A percentile compares a stretch with the other conserved stretches of the same genome.
Conservation (phyloP, 2,113 vertebrate genomes). For the Nerophis lumbriciformis region DNA sequence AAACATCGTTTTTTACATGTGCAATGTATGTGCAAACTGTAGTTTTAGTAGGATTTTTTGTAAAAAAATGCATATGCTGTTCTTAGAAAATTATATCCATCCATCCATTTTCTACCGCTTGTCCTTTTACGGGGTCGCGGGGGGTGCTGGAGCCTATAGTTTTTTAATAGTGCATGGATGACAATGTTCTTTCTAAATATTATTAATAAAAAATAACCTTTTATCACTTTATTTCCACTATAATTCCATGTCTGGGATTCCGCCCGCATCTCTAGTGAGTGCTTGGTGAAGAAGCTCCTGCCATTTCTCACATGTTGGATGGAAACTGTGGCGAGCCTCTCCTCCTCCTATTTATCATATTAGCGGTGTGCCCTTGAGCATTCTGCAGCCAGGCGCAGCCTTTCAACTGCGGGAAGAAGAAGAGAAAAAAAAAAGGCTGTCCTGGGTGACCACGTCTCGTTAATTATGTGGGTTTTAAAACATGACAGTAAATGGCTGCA, state of each 20-base stretch:
- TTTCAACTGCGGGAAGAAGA: conserved; percentile 47
- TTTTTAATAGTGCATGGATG: no score
- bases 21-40: no score
- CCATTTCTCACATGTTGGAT: conserved; percentile 21
- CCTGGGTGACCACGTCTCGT: conserved; percentile 28
- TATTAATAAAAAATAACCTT: background rate
- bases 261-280: conserved; percentile 21
- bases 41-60: no score
- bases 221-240: conserved; percentile 33
- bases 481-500: conserved; percentile 47
- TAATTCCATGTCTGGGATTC: conserved; percentile 55
- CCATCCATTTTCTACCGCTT: no score
- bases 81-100: no score
- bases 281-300: conserved; percentile 11
- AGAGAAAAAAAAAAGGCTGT: conserved; percentile 19
- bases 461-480: conserved; percentile 52
- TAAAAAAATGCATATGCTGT: no score
- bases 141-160: no score
- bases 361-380: conserved; percentile 57
- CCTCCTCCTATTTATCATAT: conserved; percentile 60
- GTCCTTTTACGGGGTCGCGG: no score
- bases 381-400: conserved; percentile 46
- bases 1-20: no score
- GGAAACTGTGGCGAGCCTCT: conserved; percentile 27
- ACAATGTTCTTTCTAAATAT: background rate